phyloP scores from a whole-genome alignment of 1,140 invertebrate species.

The Temnothorax curvispinosus region DNA sequence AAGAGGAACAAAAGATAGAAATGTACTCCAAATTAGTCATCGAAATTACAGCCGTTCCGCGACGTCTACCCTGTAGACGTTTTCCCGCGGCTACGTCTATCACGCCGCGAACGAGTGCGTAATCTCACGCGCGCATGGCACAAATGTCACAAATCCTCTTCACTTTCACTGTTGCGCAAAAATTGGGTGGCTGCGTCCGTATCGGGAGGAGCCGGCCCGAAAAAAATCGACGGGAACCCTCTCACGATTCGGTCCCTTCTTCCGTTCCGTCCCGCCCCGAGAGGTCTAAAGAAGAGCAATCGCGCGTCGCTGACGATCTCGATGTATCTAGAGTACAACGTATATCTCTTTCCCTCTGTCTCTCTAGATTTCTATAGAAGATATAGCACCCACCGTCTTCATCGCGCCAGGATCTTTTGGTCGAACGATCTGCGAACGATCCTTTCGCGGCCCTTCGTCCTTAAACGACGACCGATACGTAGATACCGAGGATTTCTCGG shows the following conservation, averaged over 20 bases:
- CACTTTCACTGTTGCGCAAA: constrained; percentile 83
- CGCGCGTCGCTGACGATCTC: neutral
- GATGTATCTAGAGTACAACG: neutral
- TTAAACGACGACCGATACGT: constrained; percentile 78
- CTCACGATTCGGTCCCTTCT: neutral
- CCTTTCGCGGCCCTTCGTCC: constrained; percentile 66
- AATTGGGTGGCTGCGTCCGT: constrained; percentile 52
- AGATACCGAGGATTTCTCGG: constrained; percentile 75
- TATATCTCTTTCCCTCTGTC: neutral
- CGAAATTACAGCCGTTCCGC: neutral
- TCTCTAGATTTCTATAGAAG: too few species aligned
- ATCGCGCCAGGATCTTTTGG: constrained; percentile 65
- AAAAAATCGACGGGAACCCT: constrained; percentile 23
- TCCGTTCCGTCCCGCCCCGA: neutral
- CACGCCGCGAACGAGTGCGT: constrained; percentile 32
- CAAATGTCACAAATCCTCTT: constrained; percentile 80
- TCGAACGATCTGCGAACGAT: constrained; percentile 30
- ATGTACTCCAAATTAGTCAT: neutral
- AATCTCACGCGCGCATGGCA: constrained; percentile 51
- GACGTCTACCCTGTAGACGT: constrained; percentile 1
- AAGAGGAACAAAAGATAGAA: neutral
- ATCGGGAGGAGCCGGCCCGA: neutral
- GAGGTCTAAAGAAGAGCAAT: neutral
- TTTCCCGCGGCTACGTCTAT: neutral
- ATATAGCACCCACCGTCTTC: constrained; percentile 79